Base-by-base conservation (phyloP, 2,797 vertebrate species). In the Tokudaia tokunoshimensis region DNA sequence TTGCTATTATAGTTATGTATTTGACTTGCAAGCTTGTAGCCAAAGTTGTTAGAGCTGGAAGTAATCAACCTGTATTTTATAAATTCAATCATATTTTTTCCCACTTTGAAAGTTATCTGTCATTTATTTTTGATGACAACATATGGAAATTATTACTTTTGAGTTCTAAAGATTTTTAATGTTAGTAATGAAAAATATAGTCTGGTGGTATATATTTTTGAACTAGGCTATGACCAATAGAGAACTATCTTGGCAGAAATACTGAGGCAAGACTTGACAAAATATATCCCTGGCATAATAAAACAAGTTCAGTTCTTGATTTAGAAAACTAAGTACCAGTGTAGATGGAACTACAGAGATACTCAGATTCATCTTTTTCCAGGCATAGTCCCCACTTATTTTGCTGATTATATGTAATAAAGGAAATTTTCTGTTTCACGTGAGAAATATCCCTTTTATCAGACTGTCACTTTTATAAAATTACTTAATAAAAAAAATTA, bases 1-100 rank as follows among this genome's bases (percentile, higher is more conserved):
- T 55, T 57, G 41, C 26, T 93, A 95, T 93, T 15, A 96, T 81
- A 22, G 57, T 70, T 74, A 55, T 79, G 9, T 97, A 20, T 55
- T 79, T 55, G 78, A 79, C 31, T 52, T 79, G 31, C 19, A 20
- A 55, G 17, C 17, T 79, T 52, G 17, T 52, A 34, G 78, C 9
- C 55, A 41, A 82, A 82, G 13, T 29, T 61, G 22, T 29, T 29
- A 82, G 80, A 24, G 57, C 24, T 82, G 3, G 20, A 59, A 82
- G 59, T 59, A 55, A 82, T 82, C n/a, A 37, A 82, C 12, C 6
- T 59, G 14, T 17, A 59, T 82, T 59, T 59, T 2, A 59, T 59
- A 82, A 41, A 41, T 82, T 4, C 24, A 81, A 81, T 8, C n/a
- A 24, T 41, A 37, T n/a, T 57, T 59, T 81, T 59, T 29, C 26